Base-by-base conservation (phyloP, 2,797 vertebrate genomes). In the Acipenser transmontanus region DNA sequence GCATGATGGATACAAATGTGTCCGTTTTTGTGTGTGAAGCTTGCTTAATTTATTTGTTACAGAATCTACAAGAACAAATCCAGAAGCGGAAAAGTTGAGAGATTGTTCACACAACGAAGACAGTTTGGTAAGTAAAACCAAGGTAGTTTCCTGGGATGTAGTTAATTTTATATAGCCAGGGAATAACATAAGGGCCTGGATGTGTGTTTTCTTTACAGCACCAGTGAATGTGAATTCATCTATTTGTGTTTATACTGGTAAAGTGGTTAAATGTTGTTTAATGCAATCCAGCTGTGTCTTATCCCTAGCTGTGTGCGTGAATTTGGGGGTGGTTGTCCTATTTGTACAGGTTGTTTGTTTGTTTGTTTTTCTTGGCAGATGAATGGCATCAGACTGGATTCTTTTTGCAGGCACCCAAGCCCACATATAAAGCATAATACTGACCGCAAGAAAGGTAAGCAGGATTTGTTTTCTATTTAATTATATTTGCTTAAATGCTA, bases 381-480 rank as follows among this genome's bases (percentile, higher is more conserved):
- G 0, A 73, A 72, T 61, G 69, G 66, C 13, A 69, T 85, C 64
- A 76, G 14, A 54, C 77, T 88, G 50, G 80, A 89, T 70, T 79
- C 86, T 56, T 81, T 90, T 76, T 82, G 61, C 77, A 76, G 84
- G 77, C 83, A 88, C 71, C 67, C 83, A 66, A 78, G 75, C 66
- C 73, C 80, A 62, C 74, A 85, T 10, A 84, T 73, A 61, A 70
- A 75, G 62, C 82, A 69, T 67, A 63, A 17, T 52, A 47, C n/a
- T 50, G 61, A 65, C 52, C 50, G 61, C 10, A 70, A 74, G 67
- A 73, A 69, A 74, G 69, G 72, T 67, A 75, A 52, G 71, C 34
- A 34, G 34, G 34, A 34, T 34, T 34, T 54, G 51, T 64, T 49
- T 60, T 60, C 51, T 62, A 1, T 12, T 17, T 13, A 47, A 60